Evolutionary conservation across 53 echinoderm and acorn worm species (phyloP).

Genomic region (Patiria pectinifera): DNA sequence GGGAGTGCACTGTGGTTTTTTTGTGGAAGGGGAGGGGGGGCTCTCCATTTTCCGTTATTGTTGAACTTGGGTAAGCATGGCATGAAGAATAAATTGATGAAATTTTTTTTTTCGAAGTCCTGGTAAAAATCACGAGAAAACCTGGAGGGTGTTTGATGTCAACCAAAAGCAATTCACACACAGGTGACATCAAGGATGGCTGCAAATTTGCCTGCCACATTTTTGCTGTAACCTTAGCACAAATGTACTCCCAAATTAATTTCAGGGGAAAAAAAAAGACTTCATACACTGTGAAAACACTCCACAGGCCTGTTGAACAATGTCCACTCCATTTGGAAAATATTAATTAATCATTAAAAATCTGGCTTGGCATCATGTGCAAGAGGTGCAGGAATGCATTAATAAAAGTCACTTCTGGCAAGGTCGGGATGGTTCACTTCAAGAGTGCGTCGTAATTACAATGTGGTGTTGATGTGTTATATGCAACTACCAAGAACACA

Average conservation of each 20-base stretch:
- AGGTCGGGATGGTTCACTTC: conserved; percentile 35
- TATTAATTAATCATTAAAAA: not conserved
- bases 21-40: too few relatives aligned
- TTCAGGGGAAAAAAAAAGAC: too few relatives aligned
- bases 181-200: too few relatives aligned
- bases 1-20: not conserved
- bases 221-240: not conserved
- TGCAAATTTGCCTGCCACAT: not conserved
- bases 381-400: not conserved
- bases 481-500: not conserved
- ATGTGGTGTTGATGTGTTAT: conserved; percentile 18
- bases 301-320: not conserved
- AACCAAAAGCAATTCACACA: not conserved
- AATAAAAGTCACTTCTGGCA: not conserved
- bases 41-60: not conserved
- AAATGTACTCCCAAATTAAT: not conserved
- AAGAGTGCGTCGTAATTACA: conserved; percentile 31
- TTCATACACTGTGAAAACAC: not conserved
- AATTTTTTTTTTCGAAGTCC: not conserved
- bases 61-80: not conserved
- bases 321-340: not conserved
- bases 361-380: not conserved
- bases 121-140: not conserved
- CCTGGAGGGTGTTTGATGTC: not conserved
- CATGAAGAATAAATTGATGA: not conserved